Conservation (phyloP, 2,888 invertebrate species). For the Diaphora mendica region DNA sequence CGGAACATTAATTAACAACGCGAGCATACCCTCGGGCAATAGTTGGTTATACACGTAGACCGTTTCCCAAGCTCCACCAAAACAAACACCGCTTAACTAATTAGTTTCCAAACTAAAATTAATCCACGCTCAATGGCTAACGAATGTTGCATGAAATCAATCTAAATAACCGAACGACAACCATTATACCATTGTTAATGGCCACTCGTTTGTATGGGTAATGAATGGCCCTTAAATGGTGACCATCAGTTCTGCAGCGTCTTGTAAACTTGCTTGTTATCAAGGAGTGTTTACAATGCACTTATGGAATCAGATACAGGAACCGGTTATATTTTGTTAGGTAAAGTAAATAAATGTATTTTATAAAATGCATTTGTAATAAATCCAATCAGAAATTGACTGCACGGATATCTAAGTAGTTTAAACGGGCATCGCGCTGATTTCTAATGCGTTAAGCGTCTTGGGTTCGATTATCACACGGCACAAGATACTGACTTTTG, state of each 20-base stretch:
- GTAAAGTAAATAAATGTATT: background rate
- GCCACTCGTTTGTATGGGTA: conserved; percentile 60
- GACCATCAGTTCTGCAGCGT: conserved; percentile 55
- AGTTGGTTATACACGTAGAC: background rate
- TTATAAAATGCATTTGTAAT: too few species aligned
- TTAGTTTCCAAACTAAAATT: conserved; percentile 44
- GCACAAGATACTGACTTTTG: too few species aligned
- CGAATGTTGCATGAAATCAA: conserved; percentile 48
- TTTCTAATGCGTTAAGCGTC: too few species aligned
- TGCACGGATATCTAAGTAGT: too few species aligned
- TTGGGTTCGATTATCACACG: too few species aligned
- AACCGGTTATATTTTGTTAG: background rate
- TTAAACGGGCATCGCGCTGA: too few species aligned
- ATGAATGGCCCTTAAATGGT: conserved; percentile 61
- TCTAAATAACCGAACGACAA: conserved; percentile 49
- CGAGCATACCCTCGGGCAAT: background rate
- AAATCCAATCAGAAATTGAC: too few species aligned
- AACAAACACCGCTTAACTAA: conserved; percentile 31
- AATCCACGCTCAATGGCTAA: conserved; percentile 42
- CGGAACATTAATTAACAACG: background rate
- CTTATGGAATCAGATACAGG: background rate
- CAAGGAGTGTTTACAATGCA: conserved; percentile 32
- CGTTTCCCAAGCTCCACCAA: conserved; percentile 11
- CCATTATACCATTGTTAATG: conserved; percentile 61
- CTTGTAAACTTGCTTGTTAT: conserved; percentile 43